Evolutionary conservation across 2,113 vertebrate species (phyloP).

Genomic region (Henicopernis longicauda): DNA sequence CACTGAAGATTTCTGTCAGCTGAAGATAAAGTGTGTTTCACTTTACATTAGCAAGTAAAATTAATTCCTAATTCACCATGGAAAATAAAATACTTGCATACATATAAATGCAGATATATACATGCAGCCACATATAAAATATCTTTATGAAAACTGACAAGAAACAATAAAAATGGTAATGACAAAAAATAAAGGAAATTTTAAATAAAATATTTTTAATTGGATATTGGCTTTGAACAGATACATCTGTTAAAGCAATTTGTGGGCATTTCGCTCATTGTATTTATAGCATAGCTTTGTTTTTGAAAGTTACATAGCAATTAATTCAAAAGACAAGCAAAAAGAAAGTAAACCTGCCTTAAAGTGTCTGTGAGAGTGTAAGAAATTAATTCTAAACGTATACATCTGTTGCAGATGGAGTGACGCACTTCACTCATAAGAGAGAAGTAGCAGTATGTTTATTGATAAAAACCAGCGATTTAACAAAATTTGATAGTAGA

Average conservation of each 20-base stretch:
- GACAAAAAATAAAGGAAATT: background rate
- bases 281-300: background rate
- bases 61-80: background rate
- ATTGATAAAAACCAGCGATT: no score
- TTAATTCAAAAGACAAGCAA: background rate
- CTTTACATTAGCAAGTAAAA: background rate
- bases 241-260: background rate
- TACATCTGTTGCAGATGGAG: background rate
- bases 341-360: background rate
- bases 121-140: background rate
- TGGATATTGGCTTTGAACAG: background rate
- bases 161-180: background rate
- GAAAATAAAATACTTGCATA: background rate
- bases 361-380: background rate
- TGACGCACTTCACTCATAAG: no score
- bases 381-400: background rate
- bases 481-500: no score
- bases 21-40: background rate
- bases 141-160: background rate
- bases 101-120: background rate
- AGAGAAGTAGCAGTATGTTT: no score
- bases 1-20: background rate
- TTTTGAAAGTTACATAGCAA: background rate
- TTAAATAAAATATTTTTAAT: background rate
- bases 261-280: background rate